Conservation (phyloP, 1,140 invertebrate species). For the Hycleus phaleratus region DNA sequence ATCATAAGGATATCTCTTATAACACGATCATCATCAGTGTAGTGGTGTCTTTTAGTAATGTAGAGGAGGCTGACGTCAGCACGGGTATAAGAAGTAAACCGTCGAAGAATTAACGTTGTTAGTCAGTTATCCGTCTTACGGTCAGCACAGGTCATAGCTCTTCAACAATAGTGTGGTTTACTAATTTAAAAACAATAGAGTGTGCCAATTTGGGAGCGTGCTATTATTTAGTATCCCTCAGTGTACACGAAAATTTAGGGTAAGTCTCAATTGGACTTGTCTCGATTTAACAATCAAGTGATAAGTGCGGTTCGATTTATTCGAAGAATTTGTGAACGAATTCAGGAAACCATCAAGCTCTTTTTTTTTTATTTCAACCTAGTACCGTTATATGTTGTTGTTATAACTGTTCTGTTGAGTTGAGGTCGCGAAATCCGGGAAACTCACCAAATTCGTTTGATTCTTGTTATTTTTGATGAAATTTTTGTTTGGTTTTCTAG, state of each 20-base stretch:
- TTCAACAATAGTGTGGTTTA: slow-evolving; percentile 1
- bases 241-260: background rate
- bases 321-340: background rate
- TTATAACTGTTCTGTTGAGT: background rate
- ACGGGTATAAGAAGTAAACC: slow-evolving; percentile 29
- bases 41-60: too few relatives aligned
- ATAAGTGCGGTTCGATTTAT: background rate
- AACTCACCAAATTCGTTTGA: background rate
- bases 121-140: slow-evolving; percentile 25
- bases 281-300: background rate
- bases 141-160: slow-evolving; percentile 34
- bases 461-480: background rate
- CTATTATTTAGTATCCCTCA: too few relatives aligned
- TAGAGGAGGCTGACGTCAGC: slow-evolving; percentile 22
- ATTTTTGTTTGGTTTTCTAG: background rate
- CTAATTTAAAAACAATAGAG: background rate
- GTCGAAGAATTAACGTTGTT: slow-evolving; percentile 26
- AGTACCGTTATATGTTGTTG: background rate
- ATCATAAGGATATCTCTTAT: too few relatives aligned
- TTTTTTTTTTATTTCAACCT: background rate
- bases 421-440: background rate
- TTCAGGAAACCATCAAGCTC: too few relatives aligned
- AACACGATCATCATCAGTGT: too few relatives aligned
- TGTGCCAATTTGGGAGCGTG: too few relatives aligned
- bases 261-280: slow-evolving; percentile 7